Percentiles rank a stretch among this genome's conserved stretches.
Evolutionary conservation across 2,797 vertebrate species (phyloP).

Genomic region (Myotis daubentonii): DNA sequence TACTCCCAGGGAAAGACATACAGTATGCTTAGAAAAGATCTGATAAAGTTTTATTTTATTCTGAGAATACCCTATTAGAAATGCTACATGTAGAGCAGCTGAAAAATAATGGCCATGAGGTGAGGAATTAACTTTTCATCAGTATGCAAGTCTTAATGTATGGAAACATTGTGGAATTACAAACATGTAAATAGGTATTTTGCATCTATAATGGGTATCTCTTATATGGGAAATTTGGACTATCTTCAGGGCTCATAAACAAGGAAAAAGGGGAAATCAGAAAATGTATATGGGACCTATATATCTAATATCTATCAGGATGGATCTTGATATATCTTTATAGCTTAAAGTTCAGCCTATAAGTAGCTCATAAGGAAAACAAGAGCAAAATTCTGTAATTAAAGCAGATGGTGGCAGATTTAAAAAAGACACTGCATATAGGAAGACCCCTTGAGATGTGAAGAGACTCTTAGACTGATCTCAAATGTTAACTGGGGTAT

Average conservation of each 20-base stretch:
- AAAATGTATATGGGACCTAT: background rate
- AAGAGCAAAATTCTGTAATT: background rate
- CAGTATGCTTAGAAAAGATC: background rate
- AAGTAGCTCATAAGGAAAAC: background rate
- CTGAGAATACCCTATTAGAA: background rate
- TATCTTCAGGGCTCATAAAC: background rate
- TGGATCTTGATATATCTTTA: background rate
- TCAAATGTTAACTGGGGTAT: background rate
- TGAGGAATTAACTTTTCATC: background rate
- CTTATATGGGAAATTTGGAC: background rate
- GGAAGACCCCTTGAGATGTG: background rate
- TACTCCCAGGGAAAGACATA: background rate
- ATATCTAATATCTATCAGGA: background rate
- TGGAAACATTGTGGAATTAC: background rate
- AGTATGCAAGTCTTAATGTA: background rate
- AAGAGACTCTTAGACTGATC: background rate
- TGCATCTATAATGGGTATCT: background rate
- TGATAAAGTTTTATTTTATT: background rate
- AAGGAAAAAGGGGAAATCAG: background rate
- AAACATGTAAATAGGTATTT: background rate
- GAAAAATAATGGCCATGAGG: background rate
- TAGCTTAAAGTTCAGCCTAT: background rate
- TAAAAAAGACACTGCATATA: background rate
- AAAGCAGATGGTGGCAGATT: background rate
- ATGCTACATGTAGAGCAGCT: background rate